Base-by-base conservation (phyloP, 2,888 invertebrate species). In the Plemyria rubiginata region DNA sequence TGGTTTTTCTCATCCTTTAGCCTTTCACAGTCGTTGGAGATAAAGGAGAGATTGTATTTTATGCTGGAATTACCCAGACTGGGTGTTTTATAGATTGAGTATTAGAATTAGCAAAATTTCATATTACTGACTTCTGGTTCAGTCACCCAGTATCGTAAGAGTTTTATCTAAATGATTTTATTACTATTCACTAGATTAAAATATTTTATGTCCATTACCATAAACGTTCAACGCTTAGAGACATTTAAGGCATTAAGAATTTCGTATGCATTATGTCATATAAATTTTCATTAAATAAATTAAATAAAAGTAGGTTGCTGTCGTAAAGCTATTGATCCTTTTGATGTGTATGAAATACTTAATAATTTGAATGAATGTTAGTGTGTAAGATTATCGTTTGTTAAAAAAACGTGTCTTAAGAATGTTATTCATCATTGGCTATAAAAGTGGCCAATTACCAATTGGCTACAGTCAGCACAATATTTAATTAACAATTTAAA, bases 101-200 rank as follows among this genome's bases (percentile, higher is more conserved):
- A 2, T 22, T 22, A 3, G 22, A 3, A 22, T 2, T 22, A 22
- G 3, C 32, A 3, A 32, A 32, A 32, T 32, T 3, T 32, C 6
- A 32, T 32, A 32, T 8, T 1, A 8, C 32, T 32, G 32, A 8
- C 8, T 32, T 32, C 6, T 6, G 8, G 32, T 32, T 8, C 32
- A 32, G 32, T 8, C 32, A 32, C 6, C 1, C 32, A 32, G 32
- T 32, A 32, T 32, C 32, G 7, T 32, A 32, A 6, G 5, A 38
- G 2, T 8, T 38, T 3, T 38, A 38, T 11, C 2, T 11, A 38
- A 11, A 11, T 38, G 54, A 49, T 68, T 72, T 61, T 55, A 71
- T 73, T 67, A 61, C 62, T 57, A 55, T 71, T 71, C 71, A 70
- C 58, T 58, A 67, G 62, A 62, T 67, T 65, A 55, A 57, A 60